These are phyloP conservation scores for Tragelaphus scriptus DNA, from an alignment of 2,113 vertebrate species.

Conservation along the genomic window DNA sequence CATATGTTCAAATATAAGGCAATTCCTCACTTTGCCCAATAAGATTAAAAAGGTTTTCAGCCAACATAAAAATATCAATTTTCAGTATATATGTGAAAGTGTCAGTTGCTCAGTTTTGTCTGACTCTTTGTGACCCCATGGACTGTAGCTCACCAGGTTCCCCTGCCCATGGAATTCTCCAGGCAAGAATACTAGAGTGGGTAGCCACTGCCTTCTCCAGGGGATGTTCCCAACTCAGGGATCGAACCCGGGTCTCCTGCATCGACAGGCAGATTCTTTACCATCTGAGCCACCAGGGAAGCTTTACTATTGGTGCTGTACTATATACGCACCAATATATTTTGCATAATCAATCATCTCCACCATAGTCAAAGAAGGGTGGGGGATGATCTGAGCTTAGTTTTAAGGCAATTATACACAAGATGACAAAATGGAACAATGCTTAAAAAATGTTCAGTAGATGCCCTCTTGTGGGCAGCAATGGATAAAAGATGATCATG, in stretches of 20 bases:
- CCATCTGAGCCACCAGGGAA: background rate
- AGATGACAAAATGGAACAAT: background rate
- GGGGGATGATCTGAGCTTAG: background rate
- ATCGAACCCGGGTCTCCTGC: background rate
- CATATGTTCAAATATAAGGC: background rate
- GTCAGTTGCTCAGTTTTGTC: background rate
- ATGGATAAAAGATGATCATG: background rate
- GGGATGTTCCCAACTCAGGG: background rate
- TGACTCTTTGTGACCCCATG: background rate
- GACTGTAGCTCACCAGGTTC: background rate
- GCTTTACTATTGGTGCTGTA: background rate
- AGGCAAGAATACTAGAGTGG: background rate
- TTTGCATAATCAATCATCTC: background rate
- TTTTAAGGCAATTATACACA: background rate
- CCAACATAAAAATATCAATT: background rate
- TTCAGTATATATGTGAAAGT: background rate
- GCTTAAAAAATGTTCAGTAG: conserved; percentile 26
- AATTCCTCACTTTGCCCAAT: background rate
- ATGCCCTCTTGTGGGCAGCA: conserved; percentile 73
- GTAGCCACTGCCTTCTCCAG: background rate
- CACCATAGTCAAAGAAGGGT: background rate
- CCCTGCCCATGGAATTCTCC: background rate
- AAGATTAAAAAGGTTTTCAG: conserved; percentile 11
- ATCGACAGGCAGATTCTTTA: background rate
- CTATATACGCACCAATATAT: background rate